phyloP scores from a whole-genome alignment of 2,113 vertebrate species.

The Gila orcuttii region DNA sequence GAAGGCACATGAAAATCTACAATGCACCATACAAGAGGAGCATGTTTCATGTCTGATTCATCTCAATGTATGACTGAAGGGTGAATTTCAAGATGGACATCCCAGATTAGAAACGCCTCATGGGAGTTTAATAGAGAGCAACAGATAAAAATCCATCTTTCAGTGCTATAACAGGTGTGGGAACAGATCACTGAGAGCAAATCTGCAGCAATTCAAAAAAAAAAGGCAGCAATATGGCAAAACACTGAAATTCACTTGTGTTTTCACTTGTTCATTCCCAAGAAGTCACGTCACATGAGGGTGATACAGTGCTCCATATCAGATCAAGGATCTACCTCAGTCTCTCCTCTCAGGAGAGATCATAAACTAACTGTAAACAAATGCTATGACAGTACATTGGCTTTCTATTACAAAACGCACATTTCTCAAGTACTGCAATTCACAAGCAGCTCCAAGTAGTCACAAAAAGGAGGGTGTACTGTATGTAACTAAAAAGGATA shows the following conservation, averaged over 20 bases:
- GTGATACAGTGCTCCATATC: constrained; percentile 7
- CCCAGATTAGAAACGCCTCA: not conserved
- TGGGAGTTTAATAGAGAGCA: not conserved
- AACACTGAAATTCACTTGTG: not conserved
- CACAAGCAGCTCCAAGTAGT: constrained; percentile 36
- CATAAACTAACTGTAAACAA: constrained; percentile 41
- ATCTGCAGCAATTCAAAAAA: not conserved
- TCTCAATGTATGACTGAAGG: constrained; percentile 1
- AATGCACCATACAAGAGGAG: constrained; percentile 63
- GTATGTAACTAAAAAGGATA: constrained; percentile 28
- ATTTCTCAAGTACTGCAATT: constrained; percentile 21
- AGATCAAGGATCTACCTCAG: not conserved
- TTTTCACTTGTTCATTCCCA: not conserved
- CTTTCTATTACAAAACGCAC: constrained; percentile 25
- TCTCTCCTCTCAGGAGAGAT: constrained; percentile 4
- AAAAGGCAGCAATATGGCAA: constrained; percentile 6
- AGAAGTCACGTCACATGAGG: not conserved
- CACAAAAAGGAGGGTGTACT: not conserved
- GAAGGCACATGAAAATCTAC: constrained; percentile 89
- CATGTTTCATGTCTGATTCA: constrained; percentile 9
- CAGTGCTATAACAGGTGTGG: not conserved
- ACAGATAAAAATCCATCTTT: not conserved
- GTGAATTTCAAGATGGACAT: not conserved
- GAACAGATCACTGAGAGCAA: constrained; percentile 9
- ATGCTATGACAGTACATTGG: constrained; percentile 21